Evolutionary conservation across 2,113 vertebrate genomes (phyloP).

Genomic region (Isichthys henryi): DNA sequence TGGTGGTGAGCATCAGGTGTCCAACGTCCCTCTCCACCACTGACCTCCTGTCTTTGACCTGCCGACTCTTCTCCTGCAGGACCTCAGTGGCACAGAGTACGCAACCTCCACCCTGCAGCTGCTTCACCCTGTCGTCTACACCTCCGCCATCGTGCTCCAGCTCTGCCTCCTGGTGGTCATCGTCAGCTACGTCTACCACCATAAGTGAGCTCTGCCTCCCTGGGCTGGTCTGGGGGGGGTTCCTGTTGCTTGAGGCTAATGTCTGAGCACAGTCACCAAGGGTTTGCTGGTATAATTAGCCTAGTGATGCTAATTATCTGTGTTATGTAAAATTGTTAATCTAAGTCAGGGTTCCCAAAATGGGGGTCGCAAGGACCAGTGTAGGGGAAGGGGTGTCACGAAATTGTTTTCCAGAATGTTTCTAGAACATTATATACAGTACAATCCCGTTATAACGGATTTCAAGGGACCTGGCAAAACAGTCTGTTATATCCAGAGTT

Average conservation of each 20-base stretch:
- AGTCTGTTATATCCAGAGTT: no score
- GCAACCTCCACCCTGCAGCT: conserved; percentile 62
- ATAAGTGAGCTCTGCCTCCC: conserved; percentile 64
- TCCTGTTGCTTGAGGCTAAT: not conserved
- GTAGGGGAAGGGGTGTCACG: not conserved
- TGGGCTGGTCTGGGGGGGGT: not conserved
- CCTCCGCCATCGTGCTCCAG: conserved; percentile 71
- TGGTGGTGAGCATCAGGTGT: conserved; percentile 70
- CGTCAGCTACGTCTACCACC: conserved; percentile 81
- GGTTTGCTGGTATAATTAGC: not conserved
- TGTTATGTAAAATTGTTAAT: not conserved
- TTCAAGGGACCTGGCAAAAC: no score
- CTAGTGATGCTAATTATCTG: not conserved
- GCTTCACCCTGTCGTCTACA: conserved; percentile 85
- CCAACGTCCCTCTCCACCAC: not conserved
- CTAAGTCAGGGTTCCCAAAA: not conserved
- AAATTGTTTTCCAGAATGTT: not conserved
- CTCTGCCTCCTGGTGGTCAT: conserved; percentile 74
- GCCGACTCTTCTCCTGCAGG: conserved; percentile 52
- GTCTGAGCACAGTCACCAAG: not conserved
- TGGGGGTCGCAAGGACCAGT: not conserved
- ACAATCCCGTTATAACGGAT: no score
- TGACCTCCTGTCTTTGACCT: not conserved
- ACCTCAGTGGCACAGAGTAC: conserved; percentile 73
- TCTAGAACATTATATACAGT: no score